Percentiles rank a stretch among this genome's conserved stretches.
phyloP scores from a whole-genome alignment of 2,113 vertebrate genomes.

The Philantomba maxwellii region DNA sequence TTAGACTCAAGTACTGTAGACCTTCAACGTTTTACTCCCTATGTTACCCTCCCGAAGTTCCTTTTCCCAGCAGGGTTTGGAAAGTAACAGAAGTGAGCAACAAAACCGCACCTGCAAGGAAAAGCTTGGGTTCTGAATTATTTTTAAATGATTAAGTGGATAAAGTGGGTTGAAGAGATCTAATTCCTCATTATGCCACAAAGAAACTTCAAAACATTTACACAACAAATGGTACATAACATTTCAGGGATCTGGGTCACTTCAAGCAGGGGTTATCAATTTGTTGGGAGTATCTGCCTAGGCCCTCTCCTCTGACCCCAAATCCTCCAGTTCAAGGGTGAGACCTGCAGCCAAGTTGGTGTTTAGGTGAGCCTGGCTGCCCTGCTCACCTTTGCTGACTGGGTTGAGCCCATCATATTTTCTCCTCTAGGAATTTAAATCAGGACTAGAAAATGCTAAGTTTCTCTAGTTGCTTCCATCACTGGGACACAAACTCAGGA shows the following conservation, averaged over 20 bases:
- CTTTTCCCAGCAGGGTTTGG: neutral
- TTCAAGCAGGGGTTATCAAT: neutral
- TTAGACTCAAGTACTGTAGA: neutral
- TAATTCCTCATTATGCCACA: neutral
- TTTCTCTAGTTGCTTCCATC: constrained; percentile 9
- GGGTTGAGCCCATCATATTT: neutral
- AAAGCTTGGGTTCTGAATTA: neutral
- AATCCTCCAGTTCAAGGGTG: neutral
- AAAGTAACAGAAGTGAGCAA: neutral
- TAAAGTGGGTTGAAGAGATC: neutral
- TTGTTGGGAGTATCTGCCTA: neutral
- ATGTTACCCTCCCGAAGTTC: neutral
- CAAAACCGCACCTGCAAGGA: neutral
- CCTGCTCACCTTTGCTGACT: neutral
- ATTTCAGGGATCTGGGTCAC: neutral
- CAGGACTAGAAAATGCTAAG: neutral
- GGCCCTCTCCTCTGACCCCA: neutral
- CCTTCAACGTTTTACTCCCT: neutral
- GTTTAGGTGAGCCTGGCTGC: neutral
- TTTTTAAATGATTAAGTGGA: neutral
- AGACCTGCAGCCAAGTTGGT: neutral
- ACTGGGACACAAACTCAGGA: neutral
- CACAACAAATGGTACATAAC: neutral
- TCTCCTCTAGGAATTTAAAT: neutral
- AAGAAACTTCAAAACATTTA: neutral